A percentile compares a stretch with the other conserved stretches of the same genome.
These are phyloP conservation scores for Baronia brevicornis DNA, from an alignment of 2,888 invertebrate genomes.

Conservation along the genomic window DNA sequence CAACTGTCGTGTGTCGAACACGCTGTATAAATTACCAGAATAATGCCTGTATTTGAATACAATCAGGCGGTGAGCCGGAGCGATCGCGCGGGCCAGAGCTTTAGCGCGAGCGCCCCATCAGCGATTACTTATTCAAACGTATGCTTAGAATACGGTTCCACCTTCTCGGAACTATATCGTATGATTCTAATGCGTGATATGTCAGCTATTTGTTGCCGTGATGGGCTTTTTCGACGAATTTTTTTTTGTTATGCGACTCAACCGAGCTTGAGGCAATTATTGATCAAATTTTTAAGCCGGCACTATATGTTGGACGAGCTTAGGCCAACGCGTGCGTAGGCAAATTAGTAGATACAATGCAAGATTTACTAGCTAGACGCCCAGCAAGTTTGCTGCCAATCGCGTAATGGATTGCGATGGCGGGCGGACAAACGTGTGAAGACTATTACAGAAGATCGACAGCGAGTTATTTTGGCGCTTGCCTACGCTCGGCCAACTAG, in stretches of 20 bases:
- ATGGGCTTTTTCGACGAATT: conserved; percentile 21
- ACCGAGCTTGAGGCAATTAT: too few relatives aligned
- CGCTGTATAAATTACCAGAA: conserved; percentile 23
- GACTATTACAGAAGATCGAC: too few relatives aligned
- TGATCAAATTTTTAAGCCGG: too few relatives aligned
- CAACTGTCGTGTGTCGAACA: conserved; percentile 12
- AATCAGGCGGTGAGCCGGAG: conserved; percentile 25
- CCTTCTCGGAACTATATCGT: conserved; percentile 38
- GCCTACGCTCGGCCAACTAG: too few relatives aligned
- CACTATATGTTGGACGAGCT: too few relatives aligned
- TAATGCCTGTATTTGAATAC: conserved; percentile 32
- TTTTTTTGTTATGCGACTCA: conserved; percentile 19
- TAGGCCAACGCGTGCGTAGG: too few relatives aligned
- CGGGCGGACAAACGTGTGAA: too few relatives aligned
- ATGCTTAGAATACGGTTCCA: conserved; percentile 28
- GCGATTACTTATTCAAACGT: conserved; percentile 29
- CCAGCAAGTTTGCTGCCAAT: too few relatives aligned
- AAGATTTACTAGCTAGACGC: too few relatives aligned
- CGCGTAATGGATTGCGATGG: too few relatives aligned
- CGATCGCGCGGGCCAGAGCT: conserved; percentile 18
- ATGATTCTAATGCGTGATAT: conserved; percentile 34
- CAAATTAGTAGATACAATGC: too few relatives aligned
- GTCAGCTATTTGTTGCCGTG: conserved; percentile 38
- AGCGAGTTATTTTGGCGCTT: too few relatives aligned
- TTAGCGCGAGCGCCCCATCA: conserved; percentile 30